A percentile compares a stretch with the other conserved stretches of the same genome.
These are phyloP conservation scores for Huso huso DNA, from an alignment of 2,797 vertebrate species.

Conservation along the genomic window DNA sequence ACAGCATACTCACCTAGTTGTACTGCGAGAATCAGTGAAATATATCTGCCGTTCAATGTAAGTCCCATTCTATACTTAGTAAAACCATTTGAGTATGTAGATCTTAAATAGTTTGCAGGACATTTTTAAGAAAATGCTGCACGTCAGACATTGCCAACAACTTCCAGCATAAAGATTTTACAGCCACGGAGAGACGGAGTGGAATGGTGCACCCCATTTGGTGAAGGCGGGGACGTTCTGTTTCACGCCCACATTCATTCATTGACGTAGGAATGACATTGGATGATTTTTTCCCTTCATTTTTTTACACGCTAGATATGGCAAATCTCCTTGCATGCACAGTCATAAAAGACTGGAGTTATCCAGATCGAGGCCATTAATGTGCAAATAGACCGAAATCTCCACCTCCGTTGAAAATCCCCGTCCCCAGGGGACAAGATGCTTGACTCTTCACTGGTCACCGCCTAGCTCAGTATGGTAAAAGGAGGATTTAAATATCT, in stretches of 20 bases:
- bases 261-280: constrained; percentile 69
- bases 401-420: constrained; percentile 17
- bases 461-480: not conserved
- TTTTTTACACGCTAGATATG: constrained; percentile 34
- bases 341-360: constrained; percentile 45
- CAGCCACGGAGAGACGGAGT: constrained; percentile 51
- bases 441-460: not conserved
- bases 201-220: constrained; percentile 74
- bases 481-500: not conserved
- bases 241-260: constrained; percentile 66
- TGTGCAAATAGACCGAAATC: constrained; percentile 25
- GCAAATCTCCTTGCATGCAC: constrained; percentile 30
- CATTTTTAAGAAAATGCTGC: constrained; percentile 64
- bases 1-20: constrained; percentile 70
- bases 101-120: constrained; percentile 73
- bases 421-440: not conserved
- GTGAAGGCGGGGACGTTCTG: constrained; percentile 55
- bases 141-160: constrained; percentile 70
- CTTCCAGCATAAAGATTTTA: constrained; percentile 61
- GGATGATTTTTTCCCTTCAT: constrained; percentile 42
- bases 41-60: constrained; percentile 82
- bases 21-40: constrained; percentile 79
- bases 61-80: constrained; percentile 90
- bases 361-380: constrained; percentile 36
- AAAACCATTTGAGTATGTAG: constrained; percentile 78